Evolutionary conservation across 35 echinoderm and acorn worm species (phyloP), one percentile per base, ranked within the genome.

Genomic region (Lytechinus variegatus): DNA sequence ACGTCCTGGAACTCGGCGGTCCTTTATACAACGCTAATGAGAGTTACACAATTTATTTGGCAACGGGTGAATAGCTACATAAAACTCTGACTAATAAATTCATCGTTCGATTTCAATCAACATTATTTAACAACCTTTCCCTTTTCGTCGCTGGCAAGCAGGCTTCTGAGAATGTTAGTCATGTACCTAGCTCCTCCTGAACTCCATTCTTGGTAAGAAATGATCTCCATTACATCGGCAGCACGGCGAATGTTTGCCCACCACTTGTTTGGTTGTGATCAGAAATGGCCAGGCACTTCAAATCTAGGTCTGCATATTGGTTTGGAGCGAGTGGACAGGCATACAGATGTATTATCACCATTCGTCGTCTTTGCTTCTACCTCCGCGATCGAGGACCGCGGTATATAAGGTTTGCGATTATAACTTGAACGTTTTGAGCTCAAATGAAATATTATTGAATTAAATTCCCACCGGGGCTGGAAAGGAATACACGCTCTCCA

Each of bases 251-350:
- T 90, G 88, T 90, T 90, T 90, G 88, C 88, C 12, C 29, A 90
- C 88, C 88, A 90, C 88, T 90, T 54, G 88, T 90, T 44, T 28
- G 24, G 88, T 90, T 90, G 33, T 90, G 29, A 90, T 90, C 52
- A 44, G 29, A 90, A 90, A 90, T 90, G 88, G 88, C 88, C 9
- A 90, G 88, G 52, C 52, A 90, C 88, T 90, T 21, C 88, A 90
- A 90, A 52, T 90, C 88, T 54, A 54, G 88, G 88, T 90, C 88
- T 90, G 88, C 88, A 90, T 44, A 90, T 90, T 90, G 88, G 29
- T 90, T 90, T 90, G 88, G 9, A 44, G 52, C 12, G 88, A 21
- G 88, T 90, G 52, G 28, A 28, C 66, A 79, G 66, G 66, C 66
- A 79, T 79, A 79, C 66, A 79, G 66, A 79, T 79, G 66, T 79